Evolutionary conservation across 2,113 vertebrate genomes (phyloP), one percentile per base, ranked within the genome.

Genomic region (Dicaeum eximium): DNA sequence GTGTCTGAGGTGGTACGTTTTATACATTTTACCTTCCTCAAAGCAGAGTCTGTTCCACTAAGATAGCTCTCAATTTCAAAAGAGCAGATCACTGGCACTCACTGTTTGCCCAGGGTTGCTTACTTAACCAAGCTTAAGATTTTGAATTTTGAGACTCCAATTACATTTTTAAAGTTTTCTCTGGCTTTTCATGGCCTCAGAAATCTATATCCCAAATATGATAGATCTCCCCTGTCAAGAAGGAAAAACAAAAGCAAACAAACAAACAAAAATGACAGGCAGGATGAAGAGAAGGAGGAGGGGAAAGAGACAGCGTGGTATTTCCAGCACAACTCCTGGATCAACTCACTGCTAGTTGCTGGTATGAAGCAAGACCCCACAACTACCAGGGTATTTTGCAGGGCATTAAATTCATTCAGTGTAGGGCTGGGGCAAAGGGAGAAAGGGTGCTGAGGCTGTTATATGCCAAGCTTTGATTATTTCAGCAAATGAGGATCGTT

Each of bases 1-100:
- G 70, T 61, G 93, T 94, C 74, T 88, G 71, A 75, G 48, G 33
- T 70, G 30, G 22, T 27, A 44, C 3, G 3, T 64, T 93, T 92
- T 40, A 80, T 22, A 58, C 14, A 18, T 57, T 94, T 91, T 57
- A 87, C 70, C 81, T 90, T n/a, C 62, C 86, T 79, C 73, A 58
- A 86, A 90, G 30, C 23, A 79, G 48, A 91, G 25, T 8, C 75
- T 92, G 60, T 86, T 95, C 50, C 80, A 84, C 44, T 81, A 86
- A 84, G 40, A 64, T 3, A 73, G 30, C 20, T 83, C 57, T 73
- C 75, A 22, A 8, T 81, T 67, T 75, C 67, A 47, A 62, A 91
- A 83, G 19, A 83, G 45, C 24, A 80, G 31, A 74, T 33, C 48
- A 45, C 35, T 56, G 50, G 27, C 56, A 47, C 27, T 87, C 66